These are phyloP conservation scores for Geotrypetes seraphini DNA, from an alignment of 2,797 vertebrate species.

Conservation along the genomic window DNA sequence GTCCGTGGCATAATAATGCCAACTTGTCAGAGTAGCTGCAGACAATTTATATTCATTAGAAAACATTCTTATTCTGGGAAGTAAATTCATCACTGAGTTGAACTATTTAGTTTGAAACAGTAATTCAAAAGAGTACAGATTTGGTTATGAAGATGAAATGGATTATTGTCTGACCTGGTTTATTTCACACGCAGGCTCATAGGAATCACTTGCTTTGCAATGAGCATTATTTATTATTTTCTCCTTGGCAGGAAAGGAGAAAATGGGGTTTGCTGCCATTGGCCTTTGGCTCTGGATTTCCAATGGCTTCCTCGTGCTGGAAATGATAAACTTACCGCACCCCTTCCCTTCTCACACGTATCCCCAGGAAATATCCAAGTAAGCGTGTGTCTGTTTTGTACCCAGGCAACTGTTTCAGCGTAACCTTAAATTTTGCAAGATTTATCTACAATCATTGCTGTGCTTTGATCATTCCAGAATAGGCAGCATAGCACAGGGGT, in stretches of 20 bases:
- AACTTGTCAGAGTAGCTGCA: conserved; percentile 10
- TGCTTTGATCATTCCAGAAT: conserved; percentile 58
- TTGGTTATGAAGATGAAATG: too few species aligned
- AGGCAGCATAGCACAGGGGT: conserved; percentile 45
- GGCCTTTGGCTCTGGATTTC: too few species aligned
- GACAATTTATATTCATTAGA: too few species aligned
- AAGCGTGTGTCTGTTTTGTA: conserved; percentile 32
- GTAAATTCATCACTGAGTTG: neutral
- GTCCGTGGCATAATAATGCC: too few species aligned
- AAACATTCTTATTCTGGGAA: conserved; percentile 7
- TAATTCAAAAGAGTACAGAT: neutral
- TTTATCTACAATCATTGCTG: conserved; percentile 59
- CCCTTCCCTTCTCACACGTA: too few species aligned
- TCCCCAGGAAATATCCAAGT: too few species aligned
- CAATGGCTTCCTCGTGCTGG: too few species aligned
- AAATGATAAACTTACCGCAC: too few species aligned
- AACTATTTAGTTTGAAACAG: conserved; percentile 6
- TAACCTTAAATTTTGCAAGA: conserved; percentile 41
- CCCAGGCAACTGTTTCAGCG: conserved; percentile 35
- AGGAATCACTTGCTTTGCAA: neutral
- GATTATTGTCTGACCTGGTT: too few species aligned
- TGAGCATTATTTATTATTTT: too few species aligned
- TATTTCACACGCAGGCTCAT: conserved; percentile 3
- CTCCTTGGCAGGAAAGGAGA: too few species aligned
- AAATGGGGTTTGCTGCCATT: too few species aligned